phyloP scores from a whole-genome alignment of 2,113 vertebrate genomes.

The Azemiops feae region DNA sequence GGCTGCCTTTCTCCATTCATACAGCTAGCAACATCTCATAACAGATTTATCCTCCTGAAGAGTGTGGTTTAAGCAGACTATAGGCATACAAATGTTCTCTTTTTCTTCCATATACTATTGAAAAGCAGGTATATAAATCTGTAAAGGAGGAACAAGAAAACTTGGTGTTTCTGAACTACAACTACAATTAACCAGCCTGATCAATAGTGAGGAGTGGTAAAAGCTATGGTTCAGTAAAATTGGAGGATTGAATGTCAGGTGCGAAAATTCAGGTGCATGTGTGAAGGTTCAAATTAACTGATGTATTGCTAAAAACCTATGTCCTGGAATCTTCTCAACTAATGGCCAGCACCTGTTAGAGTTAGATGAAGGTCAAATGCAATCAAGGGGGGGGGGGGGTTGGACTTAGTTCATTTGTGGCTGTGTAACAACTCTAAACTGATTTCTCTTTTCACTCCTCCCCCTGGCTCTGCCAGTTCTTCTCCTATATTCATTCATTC shows the following conservation, averaged over 20 bases:
- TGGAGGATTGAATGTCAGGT: not conserved
- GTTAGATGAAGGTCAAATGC: too few species aligned
- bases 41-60: not conserved
- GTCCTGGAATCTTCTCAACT: too few species aligned
- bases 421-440: too few species aligned
- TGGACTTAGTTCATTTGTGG: too few species aligned
- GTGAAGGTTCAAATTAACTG: too few species aligned
- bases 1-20: not conserved
- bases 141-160: not conserved
- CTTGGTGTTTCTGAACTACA: not conserved
- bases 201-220: not conserved
- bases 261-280: not conserved
- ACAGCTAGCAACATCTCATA: not conserved
- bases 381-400: too few species aligned
- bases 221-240: not conserved
- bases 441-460: too few species aligned
- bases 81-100: not conserved
- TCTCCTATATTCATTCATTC: not conserved
- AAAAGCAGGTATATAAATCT: not conserved
- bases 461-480: too few species aligned
- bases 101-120: not conserved
- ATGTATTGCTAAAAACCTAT: too few species aligned
- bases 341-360: too few species aligned
- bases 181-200: not conserved
- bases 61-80: not conserved